Conservation (phyloP, 2,797 vertebrate genomes). For the Simalia tracyae region DNA sequence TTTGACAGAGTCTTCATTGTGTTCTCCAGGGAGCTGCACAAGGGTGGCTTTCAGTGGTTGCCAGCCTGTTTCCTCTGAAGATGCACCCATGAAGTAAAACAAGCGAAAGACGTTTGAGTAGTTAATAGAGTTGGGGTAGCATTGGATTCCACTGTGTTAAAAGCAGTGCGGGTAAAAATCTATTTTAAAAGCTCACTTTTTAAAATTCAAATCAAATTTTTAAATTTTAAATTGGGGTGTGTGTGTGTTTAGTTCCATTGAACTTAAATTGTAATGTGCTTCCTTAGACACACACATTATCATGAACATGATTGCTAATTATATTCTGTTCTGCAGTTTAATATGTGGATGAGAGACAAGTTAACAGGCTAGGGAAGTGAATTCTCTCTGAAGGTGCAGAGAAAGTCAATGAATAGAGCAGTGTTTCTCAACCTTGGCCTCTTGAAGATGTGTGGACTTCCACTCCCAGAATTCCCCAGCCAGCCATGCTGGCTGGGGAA, state of each 20-base stretch:
- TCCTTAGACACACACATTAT: neutral
- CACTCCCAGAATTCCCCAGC: no score
- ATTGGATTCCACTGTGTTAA: constrained; percentile 25
- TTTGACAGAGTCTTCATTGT: constrained; percentile 48
- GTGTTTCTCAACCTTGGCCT: no score
- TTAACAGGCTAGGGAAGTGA: neutral
- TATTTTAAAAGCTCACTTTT: neutral
- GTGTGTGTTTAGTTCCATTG: neutral
- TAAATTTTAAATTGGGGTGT: neutral
- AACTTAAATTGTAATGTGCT: neutral
- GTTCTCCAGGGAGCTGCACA: constrained; percentile 27
- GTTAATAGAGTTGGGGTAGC: neutral
- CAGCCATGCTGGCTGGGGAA: no score
- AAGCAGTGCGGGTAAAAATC: neutral
- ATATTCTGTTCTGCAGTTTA: neutral
- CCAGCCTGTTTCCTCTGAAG: constrained; percentile 11
- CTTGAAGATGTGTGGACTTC: no score
- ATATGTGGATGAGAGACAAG: neutral
- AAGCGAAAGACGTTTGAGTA: neutral
- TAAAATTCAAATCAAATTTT: neutral
- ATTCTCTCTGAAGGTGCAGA: neutral
- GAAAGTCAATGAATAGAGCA: no score
- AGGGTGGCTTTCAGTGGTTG: constrained; percentile 30
- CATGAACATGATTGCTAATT: neutral
- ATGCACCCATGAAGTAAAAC: neutral